Evolutionary conservation across 2,113 vertebrate species (phyloP).

Genomic region (Trachemys scripta): DNA sequence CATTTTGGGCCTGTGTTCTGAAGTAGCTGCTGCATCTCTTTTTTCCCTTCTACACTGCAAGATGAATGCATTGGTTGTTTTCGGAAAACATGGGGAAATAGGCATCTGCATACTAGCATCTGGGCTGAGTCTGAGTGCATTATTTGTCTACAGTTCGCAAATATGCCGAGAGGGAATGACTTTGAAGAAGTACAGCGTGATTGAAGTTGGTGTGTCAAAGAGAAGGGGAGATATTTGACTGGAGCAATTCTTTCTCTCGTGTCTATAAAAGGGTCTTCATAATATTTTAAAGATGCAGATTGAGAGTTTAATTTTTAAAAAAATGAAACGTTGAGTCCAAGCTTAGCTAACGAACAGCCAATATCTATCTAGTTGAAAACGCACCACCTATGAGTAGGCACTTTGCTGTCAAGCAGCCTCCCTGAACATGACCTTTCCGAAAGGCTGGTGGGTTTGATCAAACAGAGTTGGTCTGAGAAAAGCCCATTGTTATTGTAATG

Average conservation of each 20-base stretch:
- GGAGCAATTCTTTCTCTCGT: background rate
- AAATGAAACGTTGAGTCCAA: background rate
- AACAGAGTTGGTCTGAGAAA: background rate
- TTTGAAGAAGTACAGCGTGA: background rate
- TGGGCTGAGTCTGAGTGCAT: background rate
- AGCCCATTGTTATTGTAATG: background rate
- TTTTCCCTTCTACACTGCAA: background rate
- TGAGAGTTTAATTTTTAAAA: background rate
- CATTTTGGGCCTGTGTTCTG: background rate
- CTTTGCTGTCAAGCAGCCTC: background rate
- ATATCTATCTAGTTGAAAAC: background rate
- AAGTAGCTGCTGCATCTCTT: background rate
- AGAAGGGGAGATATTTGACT: background rate
- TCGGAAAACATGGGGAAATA: background rate
- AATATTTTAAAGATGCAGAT: background rate
- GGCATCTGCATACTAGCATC: background rate
- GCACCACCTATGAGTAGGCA: background rate
- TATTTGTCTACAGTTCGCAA: background rate
- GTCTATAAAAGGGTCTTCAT: background rate
- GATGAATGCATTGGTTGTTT: background rate
- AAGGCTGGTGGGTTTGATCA: background rate
- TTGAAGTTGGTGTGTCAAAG: constrained; percentile 15
- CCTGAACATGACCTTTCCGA: background rate
- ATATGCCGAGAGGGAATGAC: background rate
- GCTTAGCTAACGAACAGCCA: background rate